Evolutionary conservation across 2,797 vertebrate genomes (phyloP).

Genomic region (Tapirus indicus): DNA sequence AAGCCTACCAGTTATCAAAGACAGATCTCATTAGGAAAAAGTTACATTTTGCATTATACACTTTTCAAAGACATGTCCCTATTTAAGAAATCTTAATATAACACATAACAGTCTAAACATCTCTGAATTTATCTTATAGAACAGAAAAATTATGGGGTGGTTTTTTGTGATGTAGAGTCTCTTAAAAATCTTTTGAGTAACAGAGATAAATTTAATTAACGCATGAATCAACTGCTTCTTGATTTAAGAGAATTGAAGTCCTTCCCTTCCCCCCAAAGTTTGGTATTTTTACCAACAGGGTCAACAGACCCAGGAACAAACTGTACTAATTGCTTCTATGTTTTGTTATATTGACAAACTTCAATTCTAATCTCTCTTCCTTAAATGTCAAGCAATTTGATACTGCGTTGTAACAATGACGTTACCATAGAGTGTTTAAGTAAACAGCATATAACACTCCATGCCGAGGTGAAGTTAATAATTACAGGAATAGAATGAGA

Average conservation of each 20-base stretch:
- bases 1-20: not conserved
- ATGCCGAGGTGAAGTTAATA: slow-evolving; percentile 60
- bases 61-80: slow-evolving; percentile 38
- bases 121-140: slow-evolving; percentile 52
- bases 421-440: slow-evolving; percentile 62
- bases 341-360: slow-evolving; percentile 41
- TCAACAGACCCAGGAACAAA: slow-evolving; percentile 40
- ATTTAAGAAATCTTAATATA: slow-evolving; percentile 34
- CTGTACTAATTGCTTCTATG: slow-evolving; percentile 13
- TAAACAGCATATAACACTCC: slow-evolving; percentile 48
- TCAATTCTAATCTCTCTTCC: slow-evolving; percentile 58
- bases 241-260: slow-evolving; percentile 24
- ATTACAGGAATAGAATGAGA: slow-evolving; percentile 51
- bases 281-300: slow-evolving; percentile 34
- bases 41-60: not conserved
- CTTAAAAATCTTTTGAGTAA: slow-evolving; percentile 41
- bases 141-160: not conserved
- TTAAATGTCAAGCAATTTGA: slow-evolving; percentile 62
- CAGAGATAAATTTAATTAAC: slow-evolving; percentile 53
- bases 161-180: not conserved
- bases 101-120: not conserved
- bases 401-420: not conserved
- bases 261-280: not conserved
- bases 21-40: slow-evolving; percentile 8
- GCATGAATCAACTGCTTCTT: slow-evolving; percentile 21